Percentiles rank a stretch among this genome's conserved stretches.
These are phyloP conservation scores for Acronicta psi DNA, from an alignment of 2,888 invertebrate species.

Conservation along the genomic window DNA sequence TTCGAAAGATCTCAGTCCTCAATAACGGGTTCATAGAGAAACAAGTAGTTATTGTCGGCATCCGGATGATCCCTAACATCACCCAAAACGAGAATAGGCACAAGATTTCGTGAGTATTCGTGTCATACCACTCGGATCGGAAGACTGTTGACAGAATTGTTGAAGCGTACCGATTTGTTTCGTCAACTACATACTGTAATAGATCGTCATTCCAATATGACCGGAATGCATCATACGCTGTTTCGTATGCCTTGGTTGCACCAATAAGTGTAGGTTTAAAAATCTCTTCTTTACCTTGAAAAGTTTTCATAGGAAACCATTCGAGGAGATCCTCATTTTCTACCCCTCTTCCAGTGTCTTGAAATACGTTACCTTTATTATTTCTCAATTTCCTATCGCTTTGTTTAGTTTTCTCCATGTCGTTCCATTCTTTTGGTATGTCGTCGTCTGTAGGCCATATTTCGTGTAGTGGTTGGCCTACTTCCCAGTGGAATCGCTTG, in stretches of 20 bases:
- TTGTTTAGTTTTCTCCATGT: no score
- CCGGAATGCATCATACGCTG: conserved; percentile 32
- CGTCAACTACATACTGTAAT: conserved; percentile 17
- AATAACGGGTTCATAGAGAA: conserved; percentile 3
- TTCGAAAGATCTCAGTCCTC: background rate
- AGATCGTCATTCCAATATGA: conserved; percentile 25
- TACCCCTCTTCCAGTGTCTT: conserved; percentile 7
- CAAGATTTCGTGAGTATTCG: conserved; percentile 19
- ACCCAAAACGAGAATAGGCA: conserved; percentile 19
- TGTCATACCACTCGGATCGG: conserved; percentile 10
- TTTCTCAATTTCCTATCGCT: no score
- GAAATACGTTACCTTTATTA: no score
- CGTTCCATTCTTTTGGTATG: no score
- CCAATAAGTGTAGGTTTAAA: conserved; percentile 10
- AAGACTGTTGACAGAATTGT: conserved; percentile 10
- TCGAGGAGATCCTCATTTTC: background rate
- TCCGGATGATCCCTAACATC: conserved; percentile 19
- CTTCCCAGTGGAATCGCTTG: no score
- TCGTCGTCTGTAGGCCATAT: no score
- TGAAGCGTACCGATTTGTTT: conserved; percentile 28
- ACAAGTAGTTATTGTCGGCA: conserved; percentile 11
- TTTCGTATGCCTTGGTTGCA: background rate
- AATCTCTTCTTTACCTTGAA: conserved; percentile 4
- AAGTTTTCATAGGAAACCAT: conserved; percentile 17
- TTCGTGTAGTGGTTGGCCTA: conserved; percentile 11